phyloP scores from a whole-genome alignment of 2,797 vertebrate genomes.

The Neomorphus geoffroyi region DNA sequence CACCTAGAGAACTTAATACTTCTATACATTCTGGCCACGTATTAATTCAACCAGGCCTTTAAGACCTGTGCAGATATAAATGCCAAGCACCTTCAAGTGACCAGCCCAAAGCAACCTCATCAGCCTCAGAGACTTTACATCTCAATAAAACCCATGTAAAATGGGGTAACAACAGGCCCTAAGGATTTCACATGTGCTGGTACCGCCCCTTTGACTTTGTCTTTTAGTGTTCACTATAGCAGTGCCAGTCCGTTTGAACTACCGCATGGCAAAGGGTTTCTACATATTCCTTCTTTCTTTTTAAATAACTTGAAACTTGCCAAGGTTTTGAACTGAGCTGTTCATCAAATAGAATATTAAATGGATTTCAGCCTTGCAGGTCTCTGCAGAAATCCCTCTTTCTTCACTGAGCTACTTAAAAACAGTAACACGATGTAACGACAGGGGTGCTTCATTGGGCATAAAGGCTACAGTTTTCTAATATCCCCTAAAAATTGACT shows the following conservation, averaged over 20 bases:
- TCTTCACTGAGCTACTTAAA: neutral
- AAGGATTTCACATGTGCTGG: neutral
- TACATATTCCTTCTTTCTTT: neutral
- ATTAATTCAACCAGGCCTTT: neutral
- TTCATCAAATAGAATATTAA: neutral
- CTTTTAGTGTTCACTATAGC: neutral
- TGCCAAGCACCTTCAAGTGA: neutral
- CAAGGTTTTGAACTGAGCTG: neutral
- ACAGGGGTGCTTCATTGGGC: neutral
- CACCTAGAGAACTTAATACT: neutral
- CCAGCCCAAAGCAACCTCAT: neutral
- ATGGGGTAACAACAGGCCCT: neutral
- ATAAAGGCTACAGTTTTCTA: neutral
- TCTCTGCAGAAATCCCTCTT: neutral
- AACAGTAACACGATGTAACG: too few species aligned
- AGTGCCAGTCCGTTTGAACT: neutral
- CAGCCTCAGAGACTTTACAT: neutral
- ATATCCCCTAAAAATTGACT: neutral
- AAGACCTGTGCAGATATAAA: neutral
- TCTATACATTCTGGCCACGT: neutral
- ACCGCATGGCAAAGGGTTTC: neutral
- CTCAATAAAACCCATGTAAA: neutral
- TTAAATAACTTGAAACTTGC: neutral
- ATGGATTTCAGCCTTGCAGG: neutral
- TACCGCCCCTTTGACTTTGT: neutral